A percentile compares a stretch with the other conserved stretches of the same genome.
These are phyloP conservation scores for Leuctra nigra DNA, from an alignment of 2,888 invertebrate species.

Conservation along the genomic window DNA sequence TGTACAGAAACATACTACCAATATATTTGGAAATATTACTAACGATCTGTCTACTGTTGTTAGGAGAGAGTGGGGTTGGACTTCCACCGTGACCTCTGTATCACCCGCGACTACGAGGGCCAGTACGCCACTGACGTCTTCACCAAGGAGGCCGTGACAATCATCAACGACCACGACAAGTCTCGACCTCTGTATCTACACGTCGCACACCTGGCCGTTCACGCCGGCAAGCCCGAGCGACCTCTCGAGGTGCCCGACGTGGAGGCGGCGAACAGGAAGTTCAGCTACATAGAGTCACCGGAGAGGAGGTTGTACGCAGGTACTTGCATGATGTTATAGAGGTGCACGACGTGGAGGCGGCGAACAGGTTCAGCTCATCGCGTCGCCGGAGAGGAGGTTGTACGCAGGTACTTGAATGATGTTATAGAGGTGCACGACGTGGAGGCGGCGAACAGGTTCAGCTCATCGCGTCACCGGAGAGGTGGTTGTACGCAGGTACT, in stretches of 20 bases:
- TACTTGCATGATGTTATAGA: too few species aligned
- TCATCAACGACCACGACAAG: constrained; percentile 44
- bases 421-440: too few species aligned
- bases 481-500: too few species aligned
- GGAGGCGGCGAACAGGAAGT: constrained; percentile 55
- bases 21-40: too few species aligned
- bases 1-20: too few species aligned
- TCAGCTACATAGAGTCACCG: constrained; percentile 60
- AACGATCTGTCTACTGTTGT: too few species aligned
- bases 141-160: constrained; percentile 51
- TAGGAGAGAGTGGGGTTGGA: constrained; percentile 39
- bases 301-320: constrained; percentile 65
- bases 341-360: too few species aligned
- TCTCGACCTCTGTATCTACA: constrained; percentile 67
- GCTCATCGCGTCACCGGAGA: too few species aligned
- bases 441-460: too few species aligned
- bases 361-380: too few species aligned
- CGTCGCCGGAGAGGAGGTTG: too few species aligned
- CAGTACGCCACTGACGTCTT: constrained; percentile 67
- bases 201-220: constrained; percentile 69
- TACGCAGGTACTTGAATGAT: too few species aligned
- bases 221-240: constrained; percentile 59
- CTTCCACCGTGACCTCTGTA: constrained; percentile 38
- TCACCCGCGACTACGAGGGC: constrained; percentile 47
- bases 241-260: constrained; percentile 54